Evolutionary conservation across 2,888 invertebrate species (phyloP).

Genomic region (Seira ritae): DNA sequence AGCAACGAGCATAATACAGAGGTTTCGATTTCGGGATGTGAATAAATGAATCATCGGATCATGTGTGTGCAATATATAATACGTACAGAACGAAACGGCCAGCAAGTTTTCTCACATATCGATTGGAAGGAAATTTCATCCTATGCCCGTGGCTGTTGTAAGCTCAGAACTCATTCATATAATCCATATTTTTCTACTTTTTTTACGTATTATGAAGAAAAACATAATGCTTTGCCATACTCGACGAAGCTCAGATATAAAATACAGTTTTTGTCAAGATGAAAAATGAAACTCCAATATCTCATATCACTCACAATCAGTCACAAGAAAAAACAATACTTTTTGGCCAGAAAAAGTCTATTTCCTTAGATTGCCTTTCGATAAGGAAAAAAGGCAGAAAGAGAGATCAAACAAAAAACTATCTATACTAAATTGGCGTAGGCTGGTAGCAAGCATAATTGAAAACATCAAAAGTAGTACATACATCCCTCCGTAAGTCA

Average conservation of each 20-base stretch:
- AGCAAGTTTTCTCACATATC: conserved; percentile 10
- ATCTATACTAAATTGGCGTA: not conserved
- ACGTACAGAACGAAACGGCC: not conserved
- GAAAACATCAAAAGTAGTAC: not conserved
- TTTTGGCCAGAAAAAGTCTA: not conserved
- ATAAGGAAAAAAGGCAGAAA: not conserved
- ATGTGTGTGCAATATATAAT: not conserved
- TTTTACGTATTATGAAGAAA: no score
- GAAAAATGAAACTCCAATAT: conserved; percentile 8
- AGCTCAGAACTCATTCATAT: no score
- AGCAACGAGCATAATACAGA: no score
- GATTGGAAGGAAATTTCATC: not conserved
- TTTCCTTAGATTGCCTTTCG: not conserved
- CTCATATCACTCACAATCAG: not conserved
- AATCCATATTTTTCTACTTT: no score
- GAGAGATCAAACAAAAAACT: not conserved
- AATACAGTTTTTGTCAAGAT: not conserved
- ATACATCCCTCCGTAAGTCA: no score
- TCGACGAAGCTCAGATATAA: not conserved
- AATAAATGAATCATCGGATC: conserved; percentile 13
- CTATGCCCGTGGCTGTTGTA: no score
- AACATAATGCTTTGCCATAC: no score
- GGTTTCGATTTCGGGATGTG: not conserved
- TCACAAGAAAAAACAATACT: not conserved
- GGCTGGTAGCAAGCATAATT: not conserved